Base-by-base conservation (phyloP, 2,888 invertebrate species). In the Creontiades dilutus region DNA sequence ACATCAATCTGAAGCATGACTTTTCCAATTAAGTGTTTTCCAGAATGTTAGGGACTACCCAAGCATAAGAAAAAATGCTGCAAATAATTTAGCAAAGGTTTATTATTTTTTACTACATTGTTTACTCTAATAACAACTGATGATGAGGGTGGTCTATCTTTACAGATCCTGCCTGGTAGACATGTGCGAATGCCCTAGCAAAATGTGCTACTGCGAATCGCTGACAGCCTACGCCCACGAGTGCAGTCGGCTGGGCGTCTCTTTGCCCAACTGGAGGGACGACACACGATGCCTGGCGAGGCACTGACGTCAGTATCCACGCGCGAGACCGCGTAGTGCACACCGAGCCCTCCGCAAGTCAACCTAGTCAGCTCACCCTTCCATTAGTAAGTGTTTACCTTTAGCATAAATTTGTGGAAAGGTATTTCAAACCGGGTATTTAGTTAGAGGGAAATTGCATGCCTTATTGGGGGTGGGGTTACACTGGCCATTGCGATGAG, bases 201-300 rank as follows among this genome's bases (percentile, higher is more conserved):
- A 93, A 81, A 95, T 95, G 92, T 98, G 98, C 92, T 97, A 98
- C 93, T 98, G 98, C 93, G 97, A 98, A 92, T 96, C 97, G 91
- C 96, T 98, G 92, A 96, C 96, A 89, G 98, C 98, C 2, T 98
- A 98, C 93, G 97, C 97, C 0, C 96, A 97, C 91, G 97, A 97
- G 93, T 98, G 98, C 93, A 95, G 96, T 91, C 94, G 97, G 28
- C 93, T 96, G 68, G 97, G 97, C 0, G 96, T 96, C 0, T 94
- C 95, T 90, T 94, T 97, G 82, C 94, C 94, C 0, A 95, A 96
- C 91, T 98, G 98, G 98, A 94, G 96, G 90, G 94, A 94, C 82
- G 94, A 95, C 19, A 96, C 96, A 86, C 95, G 95, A 93, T 97
- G 97, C 92, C 95, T 87, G 37, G 88, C 90, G 61, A 14, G 90